phyloP scores from a whole-genome alignment of 2,113 vertebrate genomes.

The Pimephales promelas region DNA sequence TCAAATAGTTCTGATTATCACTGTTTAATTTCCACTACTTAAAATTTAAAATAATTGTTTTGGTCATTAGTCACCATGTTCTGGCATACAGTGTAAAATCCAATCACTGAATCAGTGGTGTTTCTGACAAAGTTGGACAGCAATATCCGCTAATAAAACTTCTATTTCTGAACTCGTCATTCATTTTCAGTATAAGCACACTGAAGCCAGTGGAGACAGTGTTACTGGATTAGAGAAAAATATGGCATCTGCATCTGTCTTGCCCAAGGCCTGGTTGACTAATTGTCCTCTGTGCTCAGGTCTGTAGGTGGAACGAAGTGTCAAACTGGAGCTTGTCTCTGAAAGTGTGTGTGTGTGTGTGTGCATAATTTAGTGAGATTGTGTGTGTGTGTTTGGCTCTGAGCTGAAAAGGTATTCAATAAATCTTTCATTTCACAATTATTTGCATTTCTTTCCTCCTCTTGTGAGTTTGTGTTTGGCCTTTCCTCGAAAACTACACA shows the following conservation, averaged over 20 bases:
- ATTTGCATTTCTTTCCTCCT: not conserved
- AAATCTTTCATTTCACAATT: not conserved
- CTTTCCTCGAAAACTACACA: slow-evolving; percentile 7
- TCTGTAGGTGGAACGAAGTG: slow-evolving; percentile 36
- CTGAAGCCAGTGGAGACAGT: not conserved
- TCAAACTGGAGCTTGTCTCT: slow-evolving; percentile 27
- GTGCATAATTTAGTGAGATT: not conserved
- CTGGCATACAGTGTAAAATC: not conserved
- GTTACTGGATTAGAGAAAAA: slow-evolving; percentile 29
- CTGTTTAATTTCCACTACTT: not conserved
- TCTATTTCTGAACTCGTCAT: not conserved
- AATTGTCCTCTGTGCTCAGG: slow-evolving; percentile 30
- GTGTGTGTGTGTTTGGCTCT: not conserved
- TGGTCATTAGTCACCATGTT: not conserved
- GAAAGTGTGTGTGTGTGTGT: slow-evolving; percentile 34
- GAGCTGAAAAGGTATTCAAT: slow-evolving; percentile 17
- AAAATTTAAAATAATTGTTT: not conserved
- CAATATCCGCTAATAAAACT: slow-evolving; percentile 14
- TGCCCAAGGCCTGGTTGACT: slow-evolving; percentile 37
- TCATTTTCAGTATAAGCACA: slow-evolving; percentile 17
- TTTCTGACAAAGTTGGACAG: not conserved
- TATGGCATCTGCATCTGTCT: slow-evolving; percentile 32
- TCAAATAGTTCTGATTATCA: not conserved
- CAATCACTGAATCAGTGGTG: not conserved
- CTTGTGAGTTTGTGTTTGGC: not conserved